phyloP scores from a whole-genome alignment of 2,113 vertebrate species.

The Accipiter cooperii region DNA sequence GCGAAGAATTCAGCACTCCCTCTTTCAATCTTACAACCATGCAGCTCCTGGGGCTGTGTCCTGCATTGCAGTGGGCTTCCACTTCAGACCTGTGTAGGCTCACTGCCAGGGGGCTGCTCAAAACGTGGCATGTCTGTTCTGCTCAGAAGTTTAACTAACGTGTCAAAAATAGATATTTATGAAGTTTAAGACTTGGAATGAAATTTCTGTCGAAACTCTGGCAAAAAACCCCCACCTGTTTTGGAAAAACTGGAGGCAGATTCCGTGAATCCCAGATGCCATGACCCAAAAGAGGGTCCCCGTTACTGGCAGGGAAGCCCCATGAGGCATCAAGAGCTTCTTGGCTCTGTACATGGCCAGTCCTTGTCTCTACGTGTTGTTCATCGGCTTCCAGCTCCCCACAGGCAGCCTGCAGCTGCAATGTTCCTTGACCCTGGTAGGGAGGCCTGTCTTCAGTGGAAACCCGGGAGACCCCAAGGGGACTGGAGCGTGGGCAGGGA shows the following conservation, averaged over 20 bases:
- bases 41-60: not conserved
- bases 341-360: not conserved
- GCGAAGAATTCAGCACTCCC: not conserved
- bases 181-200: not conserved
- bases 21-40: not conserved
- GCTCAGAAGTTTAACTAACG: not conserved
- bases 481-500: not conserved
- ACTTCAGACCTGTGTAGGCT: not conserved
- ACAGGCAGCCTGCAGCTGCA: not conserved
- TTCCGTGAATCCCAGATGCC: not conserved
- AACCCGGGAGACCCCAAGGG: not conserved
- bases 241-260: not conserved
- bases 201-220: not conserved
- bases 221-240: fast-evolving
- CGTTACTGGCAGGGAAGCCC: not conserved
- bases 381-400: not conserved
- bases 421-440: not conserved
- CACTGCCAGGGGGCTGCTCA: not conserved
- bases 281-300: not conserved
- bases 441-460: not conserved
- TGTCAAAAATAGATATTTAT: not conserved
- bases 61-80: not conserved
- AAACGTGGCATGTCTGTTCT: not conserved
- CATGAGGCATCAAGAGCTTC: not conserved
- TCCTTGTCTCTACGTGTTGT: not conserved